Base-by-base conservation (phyloP, 2,113 vertebrate genomes). In the Neogale vison region DNA sequence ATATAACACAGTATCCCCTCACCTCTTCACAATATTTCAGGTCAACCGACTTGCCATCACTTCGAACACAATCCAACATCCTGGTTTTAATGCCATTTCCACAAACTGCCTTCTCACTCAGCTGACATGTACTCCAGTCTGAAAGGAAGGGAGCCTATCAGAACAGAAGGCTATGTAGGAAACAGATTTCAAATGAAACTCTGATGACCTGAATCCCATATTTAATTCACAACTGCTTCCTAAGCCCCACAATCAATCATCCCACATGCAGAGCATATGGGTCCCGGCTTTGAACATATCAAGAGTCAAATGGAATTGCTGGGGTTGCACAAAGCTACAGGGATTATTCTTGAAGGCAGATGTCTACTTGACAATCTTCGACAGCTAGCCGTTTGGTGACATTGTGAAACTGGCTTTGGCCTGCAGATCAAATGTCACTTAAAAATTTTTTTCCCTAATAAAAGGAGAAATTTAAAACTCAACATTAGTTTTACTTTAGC, bases 101-200 rank as follows among this genome's bases (percentile, higher is more conserved):
- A 79, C 99, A 99, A 45, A 99, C 99, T 7, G 99, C 99, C 94
- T 99, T 99, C 61, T 99, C 99, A 11, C 99, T 99, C 93, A 99
- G 99, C 98, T 99, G 99, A 97, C 99, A 99, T 0, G 99, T 99
- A 96, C 99, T 99, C 99, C 99, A 99, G 97, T 99, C 99, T 99
- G 98, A 50, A 98, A 97, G 94, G 18, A 61, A 96, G 88, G 47
- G 69, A 95, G 85, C 69, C 95, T 76, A 87, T 98, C 47, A 97
- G 96, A 0, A 0, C 39, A 94, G 85, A 88, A 98, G 92, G 91
- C 61, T 74, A 88, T 1, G 42, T 61, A 82, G 3, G 20, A 90
- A 88, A 84, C 96, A 96, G 90, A 90, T 92, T 88, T 94, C 94
- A 72, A 71, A 96, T 71, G 88, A 83, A 96, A 81, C 72, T 71